Evolutionary conservation across 2,113 vertebrate species (phyloP).

Genomic region (Caranx ignobilis): DNA sequence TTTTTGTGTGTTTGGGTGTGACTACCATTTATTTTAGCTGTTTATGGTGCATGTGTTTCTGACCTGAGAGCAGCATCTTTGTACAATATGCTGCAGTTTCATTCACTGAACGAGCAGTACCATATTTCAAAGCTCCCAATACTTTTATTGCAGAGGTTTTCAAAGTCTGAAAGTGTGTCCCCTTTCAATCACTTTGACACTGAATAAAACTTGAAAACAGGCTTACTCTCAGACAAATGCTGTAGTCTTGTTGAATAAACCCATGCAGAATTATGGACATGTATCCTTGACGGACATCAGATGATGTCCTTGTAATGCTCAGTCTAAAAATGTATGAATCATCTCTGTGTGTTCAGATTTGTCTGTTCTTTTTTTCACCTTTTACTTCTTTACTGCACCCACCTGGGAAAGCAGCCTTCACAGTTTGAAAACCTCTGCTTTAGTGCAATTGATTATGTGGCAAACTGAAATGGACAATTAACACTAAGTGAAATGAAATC

Average conservation of each 20-base stretch:
- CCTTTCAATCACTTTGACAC: neutral
- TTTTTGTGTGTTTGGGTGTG: conserved; percentile 11
- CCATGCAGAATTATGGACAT: neutral
- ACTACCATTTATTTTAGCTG: conserved; percentile 5
- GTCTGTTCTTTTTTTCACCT: too few species aligned
- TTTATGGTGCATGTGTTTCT: conserved; percentile 18
- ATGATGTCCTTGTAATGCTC: neutral
- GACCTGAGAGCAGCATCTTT: conserved; percentile 57
- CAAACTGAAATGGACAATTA: conserved; percentile 9
- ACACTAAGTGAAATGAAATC: conserved; percentile 29
- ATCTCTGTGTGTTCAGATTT: neutral
- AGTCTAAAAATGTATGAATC: neutral
- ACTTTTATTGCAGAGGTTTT: neutral
- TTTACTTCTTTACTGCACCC: neutral
- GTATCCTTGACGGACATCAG: neutral
- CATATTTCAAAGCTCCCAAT: conserved; percentile 2
- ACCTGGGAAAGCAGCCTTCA: neutral
- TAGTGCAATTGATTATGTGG: neutral
- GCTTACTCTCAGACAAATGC: neutral
- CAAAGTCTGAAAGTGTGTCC: neutral
- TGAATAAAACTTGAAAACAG: neutral
- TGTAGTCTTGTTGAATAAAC: neutral
- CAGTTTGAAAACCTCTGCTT: conserved; percentile 2
- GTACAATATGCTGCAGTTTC: conserved; percentile 17
- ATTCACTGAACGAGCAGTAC: neutral